Conservation (phyloP, 2,113 vertebrate species). For the Thalassoma bifasciatum region DNA sequence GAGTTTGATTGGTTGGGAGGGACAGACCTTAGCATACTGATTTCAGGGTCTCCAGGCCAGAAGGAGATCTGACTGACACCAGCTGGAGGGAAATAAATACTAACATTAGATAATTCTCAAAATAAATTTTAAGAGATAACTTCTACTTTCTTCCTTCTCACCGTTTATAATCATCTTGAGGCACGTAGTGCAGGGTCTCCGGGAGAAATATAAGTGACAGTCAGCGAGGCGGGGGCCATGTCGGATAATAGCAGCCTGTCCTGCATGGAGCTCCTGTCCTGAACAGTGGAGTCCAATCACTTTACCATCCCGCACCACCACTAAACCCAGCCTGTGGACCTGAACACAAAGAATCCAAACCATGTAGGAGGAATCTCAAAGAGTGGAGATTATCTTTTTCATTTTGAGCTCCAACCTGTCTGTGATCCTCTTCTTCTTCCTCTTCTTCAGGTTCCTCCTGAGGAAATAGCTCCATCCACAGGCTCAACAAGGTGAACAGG, state of each 20-base stretch:
- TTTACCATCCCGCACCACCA: constrained; percentile 90
- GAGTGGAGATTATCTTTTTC: too few relatives aligned
- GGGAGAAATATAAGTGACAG: constrained; percentile 95
- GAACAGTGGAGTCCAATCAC: constrained; percentile 94
- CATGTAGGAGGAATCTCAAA: too few relatives aligned
- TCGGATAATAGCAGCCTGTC: constrained; percentile 92
- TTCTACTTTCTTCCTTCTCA: constrained; percentile 66
- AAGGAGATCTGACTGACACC: constrained; percentile 95
- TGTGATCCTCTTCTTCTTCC: constrained; percentile 41
- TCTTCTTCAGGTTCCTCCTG: constrained; percentile 56
- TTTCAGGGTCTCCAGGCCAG: constrained; percentile 95
- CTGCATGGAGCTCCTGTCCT: constrained; percentile 92
- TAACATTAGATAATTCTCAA: not conserved
- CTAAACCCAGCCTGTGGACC: constrained; percentile 88
- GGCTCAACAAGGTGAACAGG: constrained; percentile 92
- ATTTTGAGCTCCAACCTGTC: constrained; percentile 66
- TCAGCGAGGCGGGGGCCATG: constrained; percentile 87
- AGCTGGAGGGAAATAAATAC: constrained; percentile 77
- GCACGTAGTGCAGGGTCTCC: constrained; percentile 94
- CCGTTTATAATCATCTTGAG: constrained; percentile 98
- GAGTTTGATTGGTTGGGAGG: not conserved
- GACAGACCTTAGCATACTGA: constrained; percentile 83
- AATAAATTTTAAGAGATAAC: too few relatives aligned
- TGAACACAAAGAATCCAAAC: constrained; percentile 58
- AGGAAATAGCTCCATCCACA: constrained; percentile 97